Conservation (phyloP, 2,888 invertebrate genomes). For the Napeogenes inachia region DNA sequence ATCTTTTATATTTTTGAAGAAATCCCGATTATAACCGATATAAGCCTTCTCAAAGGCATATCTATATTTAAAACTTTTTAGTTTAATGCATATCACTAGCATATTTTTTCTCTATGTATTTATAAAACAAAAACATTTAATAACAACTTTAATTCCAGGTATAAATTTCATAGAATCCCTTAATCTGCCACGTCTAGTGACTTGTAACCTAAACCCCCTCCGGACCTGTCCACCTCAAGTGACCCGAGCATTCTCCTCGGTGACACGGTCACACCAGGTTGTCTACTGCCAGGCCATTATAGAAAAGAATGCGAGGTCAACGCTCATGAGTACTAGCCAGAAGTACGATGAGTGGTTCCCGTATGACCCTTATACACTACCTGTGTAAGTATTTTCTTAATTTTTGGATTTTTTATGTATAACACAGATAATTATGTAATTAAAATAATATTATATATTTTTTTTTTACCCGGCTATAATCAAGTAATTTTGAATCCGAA, state of each 20-base stretch:
- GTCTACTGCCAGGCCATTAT: constrained; percentile 95
- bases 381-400: constrained; percentile 68
- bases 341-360: constrained; percentile 88
- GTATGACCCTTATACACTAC: constrained; percentile 91
- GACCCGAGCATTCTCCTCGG: constrained; percentile 87
- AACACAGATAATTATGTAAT: too few relatives aligned
- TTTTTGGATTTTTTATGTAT: constrained; percentile 9
- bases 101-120: too few relatives aligned
- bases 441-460: too few relatives aligned
- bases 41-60: too few relatives aligned
- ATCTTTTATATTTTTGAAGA: too few relatives aligned
- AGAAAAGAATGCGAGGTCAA: constrained; percentile 85
- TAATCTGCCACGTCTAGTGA: constrained; percentile 91
- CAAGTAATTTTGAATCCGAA: too few relatives aligned
- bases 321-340: constrained; percentile 60
- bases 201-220: constrained; percentile 91
- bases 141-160: constrained; percentile 74
- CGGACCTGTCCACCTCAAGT: constrained; percentile 87
- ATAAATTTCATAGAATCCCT: constrained; percentile 87
- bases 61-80: too few relatives aligned
- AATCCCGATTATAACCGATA: too few relatives aligned
- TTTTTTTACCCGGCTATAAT: too few relatives aligned
- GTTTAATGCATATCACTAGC: too few relatives aligned
- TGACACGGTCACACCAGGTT: constrained; percentile 90
- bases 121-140: background rate